These are phyloP conservation scores for Clanis bilineata DNA, from an alignment of 2,888 invertebrate species.

Conservation along the genomic window DNA sequence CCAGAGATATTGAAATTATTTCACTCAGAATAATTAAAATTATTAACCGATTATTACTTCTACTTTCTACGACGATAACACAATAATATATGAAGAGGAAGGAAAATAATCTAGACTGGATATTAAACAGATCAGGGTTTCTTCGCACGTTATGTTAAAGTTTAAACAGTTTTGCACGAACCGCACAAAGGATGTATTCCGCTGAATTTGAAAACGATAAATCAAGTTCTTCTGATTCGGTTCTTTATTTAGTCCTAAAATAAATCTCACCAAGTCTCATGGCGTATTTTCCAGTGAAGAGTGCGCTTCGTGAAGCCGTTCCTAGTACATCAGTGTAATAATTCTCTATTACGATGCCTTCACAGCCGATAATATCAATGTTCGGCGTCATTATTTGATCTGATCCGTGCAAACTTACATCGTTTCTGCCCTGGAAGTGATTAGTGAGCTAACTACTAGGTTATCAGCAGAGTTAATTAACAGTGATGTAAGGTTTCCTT, in stretches of 20 bases:
- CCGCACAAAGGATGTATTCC: background rate
- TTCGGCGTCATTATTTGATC: conserved; percentile 93
- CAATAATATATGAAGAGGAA: no score
- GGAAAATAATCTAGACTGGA: no score
- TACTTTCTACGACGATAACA: no score
- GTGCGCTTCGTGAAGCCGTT: conserved; percentile 88
- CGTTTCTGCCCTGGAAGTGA: conserved; percentile 90
- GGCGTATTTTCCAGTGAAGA: conserved; percentile 91
- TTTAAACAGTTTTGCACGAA: background rate
- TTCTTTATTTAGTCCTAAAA: background rate
- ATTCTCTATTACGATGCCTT: conserved; percentile 89
- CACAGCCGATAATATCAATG: conserved; percentile 91
- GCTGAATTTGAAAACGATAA: background rate
- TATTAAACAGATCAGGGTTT: no score
- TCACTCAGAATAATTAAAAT: no score
- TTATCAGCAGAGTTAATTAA: background rate
- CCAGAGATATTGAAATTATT: no score
- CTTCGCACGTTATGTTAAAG: no score
- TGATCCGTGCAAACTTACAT: conserved; percentile 92
- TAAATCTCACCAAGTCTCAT: conserved; percentile 84
- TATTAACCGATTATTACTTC: no score
- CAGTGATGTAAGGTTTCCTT: background rate
- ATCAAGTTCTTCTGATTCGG: background rate
- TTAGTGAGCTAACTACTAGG: conserved; percentile 15
- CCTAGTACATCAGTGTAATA: conserved; percentile 91